Evolutionary conservation across 2,888 invertebrate genomes (phyloP).

Genomic region (Sympetrum striolatum): DNA sequence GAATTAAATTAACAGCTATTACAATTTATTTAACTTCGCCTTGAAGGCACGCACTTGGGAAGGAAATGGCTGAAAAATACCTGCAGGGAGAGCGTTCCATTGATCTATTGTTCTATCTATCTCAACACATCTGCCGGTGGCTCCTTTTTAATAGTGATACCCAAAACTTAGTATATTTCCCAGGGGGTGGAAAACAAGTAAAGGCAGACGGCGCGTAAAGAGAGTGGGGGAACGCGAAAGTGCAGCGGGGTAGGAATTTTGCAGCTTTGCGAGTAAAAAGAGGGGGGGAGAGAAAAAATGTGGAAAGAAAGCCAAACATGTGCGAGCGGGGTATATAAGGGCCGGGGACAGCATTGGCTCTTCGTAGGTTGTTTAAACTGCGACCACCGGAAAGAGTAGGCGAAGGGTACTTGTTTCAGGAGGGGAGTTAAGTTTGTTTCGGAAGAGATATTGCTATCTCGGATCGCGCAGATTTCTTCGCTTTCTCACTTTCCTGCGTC

Average conservation of each 20-base stretch:
- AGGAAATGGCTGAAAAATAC: too few relatives aligned
- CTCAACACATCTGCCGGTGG: too few relatives aligned
- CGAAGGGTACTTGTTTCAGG: not conserved
- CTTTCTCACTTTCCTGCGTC: conserved; percentile 16
- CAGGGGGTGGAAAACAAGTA: not conserved
- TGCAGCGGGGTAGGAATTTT: not conserved
- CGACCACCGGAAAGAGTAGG: conserved; percentile 7
- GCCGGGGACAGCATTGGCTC: not conserved
- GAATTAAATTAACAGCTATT: too few relatives aligned
- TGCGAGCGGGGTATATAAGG: not conserved
- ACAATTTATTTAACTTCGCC: too few relatives aligned
- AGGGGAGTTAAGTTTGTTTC: not conserved
- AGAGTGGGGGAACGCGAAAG: not conserved
- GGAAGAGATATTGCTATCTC: not conserved
- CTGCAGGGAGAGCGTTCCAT: too few relatives aligned
- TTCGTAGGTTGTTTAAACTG: conserved; percentile 6
- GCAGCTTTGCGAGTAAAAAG: not conserved
- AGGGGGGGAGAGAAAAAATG: not conserved
- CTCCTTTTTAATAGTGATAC: too few relatives aligned
- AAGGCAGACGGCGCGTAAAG: too few relatives aligned
- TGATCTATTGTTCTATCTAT: too few relatives aligned
- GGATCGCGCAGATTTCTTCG: not conserved
- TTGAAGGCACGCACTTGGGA: too few relatives aligned
- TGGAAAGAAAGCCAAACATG: conserved; percentile 19
- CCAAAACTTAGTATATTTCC: not conserved